These are phyloP conservation scores for Catharus fuscescens DNA, from an alignment of 2,113 vertebrate species.

Conservation along the genomic window DNA sequence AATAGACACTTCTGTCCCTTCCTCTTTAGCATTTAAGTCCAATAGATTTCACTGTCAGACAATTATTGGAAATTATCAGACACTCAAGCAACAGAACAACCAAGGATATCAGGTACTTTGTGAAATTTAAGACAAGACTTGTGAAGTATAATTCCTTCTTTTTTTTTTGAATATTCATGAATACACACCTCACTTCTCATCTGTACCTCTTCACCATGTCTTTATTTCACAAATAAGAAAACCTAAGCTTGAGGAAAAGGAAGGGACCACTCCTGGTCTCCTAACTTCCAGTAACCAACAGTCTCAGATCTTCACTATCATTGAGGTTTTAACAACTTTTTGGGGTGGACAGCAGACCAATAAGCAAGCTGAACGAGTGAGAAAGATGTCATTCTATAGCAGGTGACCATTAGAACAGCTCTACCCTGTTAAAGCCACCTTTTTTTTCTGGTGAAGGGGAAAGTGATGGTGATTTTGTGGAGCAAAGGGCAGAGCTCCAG, in stretches of 20 bases:
- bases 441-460: not conserved
- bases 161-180: not conserved
- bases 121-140: not conserved
- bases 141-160: not conserved
- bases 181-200: not conserved
- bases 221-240: not conserved
- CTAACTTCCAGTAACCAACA: not conserved
- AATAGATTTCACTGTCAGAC: not conserved
- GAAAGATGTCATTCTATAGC: not conserved
- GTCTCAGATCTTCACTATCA: not conserved
- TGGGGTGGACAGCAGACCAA: not conserved
- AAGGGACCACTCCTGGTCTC: not conserved
- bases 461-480: not conserved
- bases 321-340: not conserved
- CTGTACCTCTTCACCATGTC: not conserved
- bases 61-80: not conserved
- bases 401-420: not conserved
- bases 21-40: not conserved
- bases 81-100: not conserved
- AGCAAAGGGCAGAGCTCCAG: not conserved
- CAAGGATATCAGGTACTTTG: not conserved
- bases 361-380: not conserved
- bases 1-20: not conserved
- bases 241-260: not conserved
- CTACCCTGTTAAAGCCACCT: not conserved